These are phyloP conservation scores for Apeira syringaria DNA, from an alignment of 2,888 invertebrate genomes.

Conservation along the genomic window DNA sequence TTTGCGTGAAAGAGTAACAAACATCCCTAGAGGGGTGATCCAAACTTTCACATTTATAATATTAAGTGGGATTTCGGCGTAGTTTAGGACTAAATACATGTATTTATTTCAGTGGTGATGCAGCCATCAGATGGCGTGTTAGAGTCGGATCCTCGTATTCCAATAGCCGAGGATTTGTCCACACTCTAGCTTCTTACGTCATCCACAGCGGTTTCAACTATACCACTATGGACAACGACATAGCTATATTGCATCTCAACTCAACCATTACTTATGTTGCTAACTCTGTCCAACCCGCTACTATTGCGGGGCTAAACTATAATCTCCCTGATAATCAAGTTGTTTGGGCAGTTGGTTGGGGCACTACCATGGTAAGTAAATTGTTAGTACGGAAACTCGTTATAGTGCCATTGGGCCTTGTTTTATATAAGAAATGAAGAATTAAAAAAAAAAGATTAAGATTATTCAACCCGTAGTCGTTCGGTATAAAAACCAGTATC, in stretches of 20 bases:
- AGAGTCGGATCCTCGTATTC: conserved; percentile 51
- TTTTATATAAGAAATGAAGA: too few species aligned
- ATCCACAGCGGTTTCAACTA: conserved; percentile 53
- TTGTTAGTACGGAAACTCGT: too few species aligned
- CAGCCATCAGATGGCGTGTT: conserved; percentile 40
- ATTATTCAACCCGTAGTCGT: too few species aligned
- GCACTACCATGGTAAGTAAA: conserved; percentile 47
- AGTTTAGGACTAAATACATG: too few species aligned
- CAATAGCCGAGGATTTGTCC: conserved; percentile 48
- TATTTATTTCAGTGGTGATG: conserved; percentile 38
- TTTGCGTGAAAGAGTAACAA: too few species aligned
- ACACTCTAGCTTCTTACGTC: conserved; percentile 25
- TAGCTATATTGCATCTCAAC: conserved; percentile 40
- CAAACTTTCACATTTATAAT: too few species aligned
- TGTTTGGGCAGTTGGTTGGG: conserved; percentile 60
- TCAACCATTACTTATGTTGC: conserved; percentile 25
- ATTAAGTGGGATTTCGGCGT: too few species aligned
- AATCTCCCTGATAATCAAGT: conserved; percentile 44
- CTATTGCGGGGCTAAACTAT: conserved; percentile 50
- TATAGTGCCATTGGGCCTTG: too few species aligned
- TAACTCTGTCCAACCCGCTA: conserved; percentile 17
- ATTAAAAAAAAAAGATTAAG: too few species aligned
- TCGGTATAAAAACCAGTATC: too few species aligned
- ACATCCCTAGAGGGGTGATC: too few species aligned
- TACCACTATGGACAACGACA: conserved; percentile 40